Conservation (phyloP, 2,113 vertebrate genomes). For the Copsychus sechellarum region DNA sequence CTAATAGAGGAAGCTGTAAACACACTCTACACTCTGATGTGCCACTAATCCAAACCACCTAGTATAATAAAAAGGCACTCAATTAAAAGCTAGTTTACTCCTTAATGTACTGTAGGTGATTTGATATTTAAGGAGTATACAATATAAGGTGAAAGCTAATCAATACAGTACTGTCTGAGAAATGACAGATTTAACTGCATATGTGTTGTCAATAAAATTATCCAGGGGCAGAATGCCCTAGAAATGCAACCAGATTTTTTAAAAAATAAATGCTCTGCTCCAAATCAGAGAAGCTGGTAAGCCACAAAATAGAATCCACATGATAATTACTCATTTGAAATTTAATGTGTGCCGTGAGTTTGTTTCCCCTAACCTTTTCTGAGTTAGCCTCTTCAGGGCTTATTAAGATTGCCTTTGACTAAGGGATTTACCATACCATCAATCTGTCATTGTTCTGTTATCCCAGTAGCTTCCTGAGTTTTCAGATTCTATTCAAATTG, state of each 20-base stretch:
- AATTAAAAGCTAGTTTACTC: neutral
- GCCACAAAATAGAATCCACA: neutral
- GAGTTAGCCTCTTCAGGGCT: neutral
- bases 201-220: neutral
- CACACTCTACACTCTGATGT: rapidly evolving
- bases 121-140: neutral
- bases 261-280: neutral
- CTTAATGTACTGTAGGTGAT: neutral
- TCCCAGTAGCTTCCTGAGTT: neutral
- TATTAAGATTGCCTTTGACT: neutral
- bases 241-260: neutral
- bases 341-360: neutral
- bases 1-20: neutral
- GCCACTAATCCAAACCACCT: neutral
- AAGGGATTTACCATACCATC: neutral
- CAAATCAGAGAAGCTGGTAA: neutral
- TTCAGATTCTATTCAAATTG: neutral
- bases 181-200: neutral
- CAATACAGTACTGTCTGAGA: neutral
- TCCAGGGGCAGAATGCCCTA: neutral
- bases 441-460: neutral
- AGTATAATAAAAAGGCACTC: neutral
- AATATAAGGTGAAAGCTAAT: neutral
- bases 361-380: neutral
- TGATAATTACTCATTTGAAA: neutral